phyloP scores from a whole-genome alignment of 2,113 vertebrate genomes.

The Triplophysa tibetana region DNA sequence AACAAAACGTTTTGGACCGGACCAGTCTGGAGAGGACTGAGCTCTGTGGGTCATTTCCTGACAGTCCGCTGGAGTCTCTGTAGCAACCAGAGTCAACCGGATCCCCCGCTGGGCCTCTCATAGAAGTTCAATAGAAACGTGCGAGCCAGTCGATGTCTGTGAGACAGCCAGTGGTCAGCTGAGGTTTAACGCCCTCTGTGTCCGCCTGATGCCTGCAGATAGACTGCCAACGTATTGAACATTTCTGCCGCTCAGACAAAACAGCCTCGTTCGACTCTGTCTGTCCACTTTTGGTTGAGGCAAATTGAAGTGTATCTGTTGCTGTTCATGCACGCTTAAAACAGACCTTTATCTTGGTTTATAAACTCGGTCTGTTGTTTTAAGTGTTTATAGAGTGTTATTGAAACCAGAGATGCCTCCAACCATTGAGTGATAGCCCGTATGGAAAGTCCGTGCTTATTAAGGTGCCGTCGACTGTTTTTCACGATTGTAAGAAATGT shows the following conservation, averaged over 20 bases:
- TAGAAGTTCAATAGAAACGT: conserved; percentile 52
- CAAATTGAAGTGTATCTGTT: conserved; percentile 25
- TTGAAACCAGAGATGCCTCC: conserved; percentile 17
- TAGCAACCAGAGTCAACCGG: conserved; percentile 22
- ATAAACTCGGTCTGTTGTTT: neutral
- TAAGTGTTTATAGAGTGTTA: neutral
- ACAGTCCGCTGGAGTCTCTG: conserved; percentile 7
- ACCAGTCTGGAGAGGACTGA: neutral
- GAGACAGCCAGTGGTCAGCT: conserved; percentile 51
- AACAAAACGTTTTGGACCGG: neutral
- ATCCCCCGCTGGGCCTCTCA: conserved; percentile 44
- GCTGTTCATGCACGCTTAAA: conserved; percentile 19
- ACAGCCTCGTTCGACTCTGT: conserved; percentile 17
- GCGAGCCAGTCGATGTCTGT: conserved; percentile 45
- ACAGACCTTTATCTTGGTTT: conserved; percentile 16
- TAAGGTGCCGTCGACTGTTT: conserved; percentile 6
- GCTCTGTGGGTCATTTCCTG: conserved; percentile 35
- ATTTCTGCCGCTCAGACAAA: conserved; percentile 32
- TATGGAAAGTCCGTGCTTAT: conserved; percentile 24
- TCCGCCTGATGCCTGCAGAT: conserved; percentile 43
- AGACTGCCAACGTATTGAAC: conserved; percentile 44
- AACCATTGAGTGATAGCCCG: conserved; percentile 3
- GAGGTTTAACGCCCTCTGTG: conserved; percentile 43
- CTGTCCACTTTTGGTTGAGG: conserved; percentile 6
- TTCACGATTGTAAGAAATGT: conserved; percentile 28